Percentiles rank a stretch among this genome's conserved stretches.
phyloP scores from a whole-genome alignment of 2,888 invertebrate genomes.

The Aporophyla nigra region DNA sequence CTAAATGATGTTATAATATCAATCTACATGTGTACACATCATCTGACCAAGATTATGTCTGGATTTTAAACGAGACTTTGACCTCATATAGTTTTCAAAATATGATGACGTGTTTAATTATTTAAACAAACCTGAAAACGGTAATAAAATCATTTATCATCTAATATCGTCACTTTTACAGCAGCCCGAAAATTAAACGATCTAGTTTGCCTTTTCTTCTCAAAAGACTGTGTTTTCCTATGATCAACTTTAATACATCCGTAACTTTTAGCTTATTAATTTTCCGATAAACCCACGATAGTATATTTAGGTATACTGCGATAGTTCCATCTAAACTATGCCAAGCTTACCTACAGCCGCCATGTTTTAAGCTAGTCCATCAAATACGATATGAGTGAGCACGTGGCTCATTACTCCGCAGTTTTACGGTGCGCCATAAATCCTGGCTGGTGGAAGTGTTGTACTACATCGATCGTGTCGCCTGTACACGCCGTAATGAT shows the following conservation, averaged over 20 bases:
- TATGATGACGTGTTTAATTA: too few species aligned
- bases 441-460: constrained; percentile 40
- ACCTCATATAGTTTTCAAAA: too few species aligned
- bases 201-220: neutral
- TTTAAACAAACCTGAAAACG: too few species aligned
- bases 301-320: neutral
- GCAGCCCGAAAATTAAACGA: too few species aligned
- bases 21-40: too few species aligned
- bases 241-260: constrained; percentile 3
- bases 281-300: neutral
- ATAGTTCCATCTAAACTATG: constrained; percentile 33
- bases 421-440: constrained; percentile 65
- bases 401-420: constrained; percentile 54
- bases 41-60: too few species aligned
- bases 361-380: constrained; percentile 44
- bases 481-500: constrained; percentile 50
- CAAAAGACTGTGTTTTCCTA: neutral
- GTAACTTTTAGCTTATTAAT: constrained; percentile 7
- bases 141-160: too few species aligned
- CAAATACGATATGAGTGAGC: constrained; percentile 46
- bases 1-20: too few species aligned
- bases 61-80: too few species aligned
- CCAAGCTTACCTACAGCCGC: constrained; percentile 7
- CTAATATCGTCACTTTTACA: too few species aligned
- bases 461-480: constrained; percentile 54